Conservation (phyloP, 2,888 invertebrate genomes). For the Salticus scenicus region DNA sequence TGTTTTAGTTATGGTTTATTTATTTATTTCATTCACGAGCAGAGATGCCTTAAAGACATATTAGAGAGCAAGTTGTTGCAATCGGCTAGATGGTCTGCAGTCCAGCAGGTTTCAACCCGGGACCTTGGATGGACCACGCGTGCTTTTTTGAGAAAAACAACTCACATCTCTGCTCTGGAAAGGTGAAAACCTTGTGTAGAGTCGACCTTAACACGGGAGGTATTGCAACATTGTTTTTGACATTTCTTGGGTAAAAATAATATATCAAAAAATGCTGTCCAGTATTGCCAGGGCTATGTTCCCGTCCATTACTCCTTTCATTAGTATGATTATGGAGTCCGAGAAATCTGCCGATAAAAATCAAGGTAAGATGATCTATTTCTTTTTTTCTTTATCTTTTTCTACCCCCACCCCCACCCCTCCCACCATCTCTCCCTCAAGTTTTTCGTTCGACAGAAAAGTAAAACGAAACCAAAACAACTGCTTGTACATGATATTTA, state of each 20-base stretch:
- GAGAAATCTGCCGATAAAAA: constrained; percentile 24
- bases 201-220: not conserved
- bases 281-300: constrained; percentile 54
- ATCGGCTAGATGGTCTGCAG: not conserved
- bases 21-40: not conserved
- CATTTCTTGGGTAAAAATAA: not conserved
- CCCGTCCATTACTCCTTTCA: constrained; percentile 52
- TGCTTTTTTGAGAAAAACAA: not conserved
- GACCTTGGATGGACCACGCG: not conserved
- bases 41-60: not conserved
- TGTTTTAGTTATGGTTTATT: not conserved
- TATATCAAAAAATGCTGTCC: constrained; percentile 45
- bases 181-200: constrained; percentile 1
- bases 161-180: not conserved
- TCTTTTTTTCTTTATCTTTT: not conserved
- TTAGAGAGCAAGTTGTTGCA: not conserved
- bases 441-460: too few species aligned
- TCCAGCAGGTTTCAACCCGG: not conserved
- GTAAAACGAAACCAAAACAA: too few species aligned
- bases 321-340: constrained; percentile 59
- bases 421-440: too few species aligned
- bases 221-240: not conserved
- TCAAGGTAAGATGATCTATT: constrained; percentile 33
- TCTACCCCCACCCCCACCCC: too few species aligned
- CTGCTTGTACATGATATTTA: too few species aligned